These are phyloP conservation scores for Cantharis nigra DNA, from an alignment of 2,888 invertebrate species.

Conservation along the genomic window DNA sequence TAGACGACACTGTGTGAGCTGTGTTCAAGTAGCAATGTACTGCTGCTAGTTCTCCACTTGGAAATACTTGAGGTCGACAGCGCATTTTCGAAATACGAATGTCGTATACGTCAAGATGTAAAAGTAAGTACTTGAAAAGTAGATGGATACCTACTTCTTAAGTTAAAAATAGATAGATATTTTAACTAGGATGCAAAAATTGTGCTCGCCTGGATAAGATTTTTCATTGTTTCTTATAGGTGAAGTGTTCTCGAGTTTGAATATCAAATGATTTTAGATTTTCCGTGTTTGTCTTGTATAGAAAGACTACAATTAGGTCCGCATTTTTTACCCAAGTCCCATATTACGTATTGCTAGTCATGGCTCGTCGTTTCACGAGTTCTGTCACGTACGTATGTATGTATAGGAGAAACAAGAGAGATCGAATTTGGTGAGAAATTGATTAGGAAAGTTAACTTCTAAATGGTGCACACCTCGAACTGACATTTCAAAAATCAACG, in stretches of 20 bases:
- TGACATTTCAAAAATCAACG: not conserved
- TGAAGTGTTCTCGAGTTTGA: not conserved
- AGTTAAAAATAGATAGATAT: not conserved
- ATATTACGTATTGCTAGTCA: not conserved
- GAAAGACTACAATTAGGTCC: not conserved
- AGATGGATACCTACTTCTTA: not conserved
- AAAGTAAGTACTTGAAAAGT: not conserved
- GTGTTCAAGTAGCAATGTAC: conserved; percentile 11
- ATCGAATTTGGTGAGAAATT: not conserved
- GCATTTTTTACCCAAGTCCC: not conserved
- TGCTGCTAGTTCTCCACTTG: not conserved
- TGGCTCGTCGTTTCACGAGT: not conserved
- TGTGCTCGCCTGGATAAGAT: not conserved
- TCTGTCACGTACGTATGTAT: not conserved
- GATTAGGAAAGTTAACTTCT: not conserved
- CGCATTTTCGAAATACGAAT: conserved; percentile 14
- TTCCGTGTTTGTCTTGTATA: not conserved
- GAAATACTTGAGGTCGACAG: conserved; percentile 16
- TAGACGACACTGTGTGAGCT: not conserved
- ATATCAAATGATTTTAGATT: not conserved
- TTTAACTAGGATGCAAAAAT: not conserved
- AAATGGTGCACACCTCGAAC: not conserved
- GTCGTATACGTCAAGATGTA: conserved; percentile 18
- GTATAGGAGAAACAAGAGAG: not conserved
- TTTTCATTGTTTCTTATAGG: not conserved